Conservation (phyloP, 1,140 invertebrate genomes). For the Samia ricini region DNA sequence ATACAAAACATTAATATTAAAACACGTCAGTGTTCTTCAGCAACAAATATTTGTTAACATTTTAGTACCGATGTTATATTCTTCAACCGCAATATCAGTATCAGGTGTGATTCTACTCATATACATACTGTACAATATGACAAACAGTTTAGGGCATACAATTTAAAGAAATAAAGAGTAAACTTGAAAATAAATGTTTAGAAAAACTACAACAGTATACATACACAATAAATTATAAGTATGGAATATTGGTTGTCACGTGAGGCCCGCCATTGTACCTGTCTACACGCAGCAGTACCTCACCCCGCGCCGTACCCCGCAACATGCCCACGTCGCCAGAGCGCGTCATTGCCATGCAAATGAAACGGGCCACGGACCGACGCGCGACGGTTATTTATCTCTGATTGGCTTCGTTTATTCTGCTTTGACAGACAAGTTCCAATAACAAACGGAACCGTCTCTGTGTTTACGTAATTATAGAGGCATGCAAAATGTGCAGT, state of each 20-base stretch:
- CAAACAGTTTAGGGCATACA: too few relatives aligned
- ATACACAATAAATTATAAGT: background rate
- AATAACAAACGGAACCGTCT: conserved; percentile 52
- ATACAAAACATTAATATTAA: too few relatives aligned
- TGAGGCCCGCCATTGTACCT: conserved; percentile 46
- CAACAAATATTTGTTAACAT: too few relatives aligned
- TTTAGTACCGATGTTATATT: too few relatives aligned
- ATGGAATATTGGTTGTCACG: conserved; percentile 31
- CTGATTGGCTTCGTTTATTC: conserved; percentile 70
- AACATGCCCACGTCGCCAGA: conserved; percentile 24
- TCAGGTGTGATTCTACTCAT: too few relatives aligned
- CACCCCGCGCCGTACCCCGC: conserved; percentile 17
- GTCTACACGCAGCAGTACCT: conserved; percentile 4
- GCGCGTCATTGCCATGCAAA: conserved; percentile 64
- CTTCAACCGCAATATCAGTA: too few relatives aligned
- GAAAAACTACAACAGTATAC: too few relatives aligned
- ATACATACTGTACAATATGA: too few relatives aligned
- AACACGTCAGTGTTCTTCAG: too few relatives aligned
- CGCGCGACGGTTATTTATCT: conserved; percentile 68
- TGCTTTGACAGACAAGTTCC: conserved; percentile 64
- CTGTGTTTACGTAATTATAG: conserved; percentile 50
- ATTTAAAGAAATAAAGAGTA: too few relatives aligned
- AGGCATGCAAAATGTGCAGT: conserved; percentile 30
- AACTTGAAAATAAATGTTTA: too few relatives aligned
- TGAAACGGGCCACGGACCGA: conserved; percentile 57